Evolutionary conservation across 1,140 invertebrate species (phyloP), one percentile per base, ranked within the genome.

Genomic region (Drosophila leontia): DNA sequence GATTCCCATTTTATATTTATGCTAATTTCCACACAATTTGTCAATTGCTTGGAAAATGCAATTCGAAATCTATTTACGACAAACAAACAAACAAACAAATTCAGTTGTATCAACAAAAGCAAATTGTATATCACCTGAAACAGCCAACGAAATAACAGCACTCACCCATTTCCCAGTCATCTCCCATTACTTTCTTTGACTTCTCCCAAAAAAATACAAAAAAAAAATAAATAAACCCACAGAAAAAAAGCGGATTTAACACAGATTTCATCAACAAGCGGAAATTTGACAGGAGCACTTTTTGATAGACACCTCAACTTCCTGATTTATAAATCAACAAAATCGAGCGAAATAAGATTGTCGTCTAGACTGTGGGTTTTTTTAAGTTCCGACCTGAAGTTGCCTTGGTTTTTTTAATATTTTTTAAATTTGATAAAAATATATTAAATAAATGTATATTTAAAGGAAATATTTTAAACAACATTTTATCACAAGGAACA

Each of bases 51-150:
- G 42, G 44, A 53, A 51, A 75, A 64, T 75, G 70, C 59, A 53
- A 57, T 50, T 37, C 42, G 29, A 75, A 75, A 58, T 75, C 51
- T 75, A 64, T 75, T 75, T 75, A 44, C 58, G 58, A 34, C 53
- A 37, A 39, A 42, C 48, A 57, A 41, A 42, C 48, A 57, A 41
- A 37, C 53, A 67, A 55, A 55, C 53, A 68, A 64, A 68, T 42
- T 50, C 37, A 17, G 35, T 59, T 72, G 23, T 39, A 76, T 53
- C 69, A 76, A 76, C 48, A 76, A 68, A 56, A 58, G 41, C 39
- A 60, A 75, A 60, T 60, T 50, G 47, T 17, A 51, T 72, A 32
- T 35, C 57, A 48, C 57, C 41, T 48, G 48, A 39, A 37, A 19
- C 4, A 45, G 15, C 11, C 23, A 55, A 9, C 15, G 2, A 37